phyloP scores from a whole-genome alignment of 2,888 invertebrate genomes.

The Microdon myrmicae region DNA sequence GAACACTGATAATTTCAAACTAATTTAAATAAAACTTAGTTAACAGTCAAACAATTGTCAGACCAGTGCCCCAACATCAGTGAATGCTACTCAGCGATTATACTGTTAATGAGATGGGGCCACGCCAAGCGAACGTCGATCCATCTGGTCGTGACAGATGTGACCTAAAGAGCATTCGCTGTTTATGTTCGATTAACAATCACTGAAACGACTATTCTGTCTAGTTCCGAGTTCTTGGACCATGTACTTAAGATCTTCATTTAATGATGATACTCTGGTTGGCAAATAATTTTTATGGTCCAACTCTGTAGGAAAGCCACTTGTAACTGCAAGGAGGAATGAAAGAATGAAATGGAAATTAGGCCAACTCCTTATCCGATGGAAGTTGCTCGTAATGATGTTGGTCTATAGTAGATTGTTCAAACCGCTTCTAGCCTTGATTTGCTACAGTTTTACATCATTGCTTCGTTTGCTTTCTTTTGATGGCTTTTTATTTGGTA shows the following conservation, averaged over 20 bases:
- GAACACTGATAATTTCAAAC: neutral
- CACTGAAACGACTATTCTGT: slow-evolving; percentile 33
- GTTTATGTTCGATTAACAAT: too few species aligned
- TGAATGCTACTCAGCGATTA: slow-evolving; percentile 18
- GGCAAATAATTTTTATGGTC: slow-evolving; percentile 28
- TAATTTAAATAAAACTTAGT: slow-evolving; percentile 1
- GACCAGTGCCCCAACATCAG: slow-evolving; percentile 7
- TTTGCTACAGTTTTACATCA: slow-evolving; percentile 50
- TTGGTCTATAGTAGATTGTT: slow-evolving; percentile 42
- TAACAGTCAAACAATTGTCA: slow-evolving; percentile 1
- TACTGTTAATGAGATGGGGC: slow-evolving; percentile 32
- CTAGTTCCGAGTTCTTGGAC: slow-evolving; percentile 16
- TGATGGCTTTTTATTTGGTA: slow-evolving; percentile 9
- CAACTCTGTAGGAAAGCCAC: slow-evolving; percentile 21
- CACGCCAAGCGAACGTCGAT: slow-evolving; percentile 39
- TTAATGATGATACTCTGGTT: slow-evolving; percentile 39
- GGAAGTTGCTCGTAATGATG: too few species aligned
- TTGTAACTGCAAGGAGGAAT: slow-evolving; percentile 17
- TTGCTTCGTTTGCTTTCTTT: slow-evolving; percentile 13
- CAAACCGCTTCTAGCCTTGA: slow-evolving; percentile 49
- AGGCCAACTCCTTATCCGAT: too few species aligned
- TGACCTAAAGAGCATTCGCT: slow-evolving; percentile 50
- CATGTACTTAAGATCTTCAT: slow-evolving; percentile 24
- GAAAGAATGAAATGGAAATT: slow-evolving; percentile 24
- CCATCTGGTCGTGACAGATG: slow-evolving; percentile 46